A percentile compares a stretch with the other conserved stretches of the same genome.
phyloP scores from a whole-genome alignment of 2,888 invertebrate species.

The Caenorhabditis virilis region DNA sequence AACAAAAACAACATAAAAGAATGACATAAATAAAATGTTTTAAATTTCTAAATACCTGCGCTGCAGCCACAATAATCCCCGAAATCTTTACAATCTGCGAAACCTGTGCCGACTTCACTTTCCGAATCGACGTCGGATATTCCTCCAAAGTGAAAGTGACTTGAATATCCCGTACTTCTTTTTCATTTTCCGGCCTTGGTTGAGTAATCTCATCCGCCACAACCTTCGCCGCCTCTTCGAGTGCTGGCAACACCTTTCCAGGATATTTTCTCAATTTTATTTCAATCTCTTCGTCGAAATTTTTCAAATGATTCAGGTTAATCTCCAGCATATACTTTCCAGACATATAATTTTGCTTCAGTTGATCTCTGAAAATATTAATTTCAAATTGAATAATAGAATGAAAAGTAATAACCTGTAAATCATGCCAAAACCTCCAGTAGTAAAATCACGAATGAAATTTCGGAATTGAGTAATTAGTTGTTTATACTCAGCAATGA shows the following conservation, averaged over 20 bases:
- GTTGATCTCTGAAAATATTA: conserved; percentile 78
- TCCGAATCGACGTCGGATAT: conserved; percentile 57
- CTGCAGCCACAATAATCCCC: conserved; percentile 91
- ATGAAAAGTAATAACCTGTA: conserved; percentile 77
- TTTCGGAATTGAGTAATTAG: conserved; percentile 90
- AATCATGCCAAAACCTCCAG: conserved; percentile 92
- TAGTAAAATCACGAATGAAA: conserved; percentile 91
- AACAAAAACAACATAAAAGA: no score
- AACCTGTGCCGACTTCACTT: conserved; percentile 83
- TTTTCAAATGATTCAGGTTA: conserved; percentile 88
- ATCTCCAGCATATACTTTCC: conserved; percentile 87
- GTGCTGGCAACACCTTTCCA: conserved; percentile 86
- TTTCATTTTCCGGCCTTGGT: conserved; percentile 87
- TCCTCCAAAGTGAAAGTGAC: conserved; percentile 71
- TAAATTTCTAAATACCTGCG: conserved; percentile 72
- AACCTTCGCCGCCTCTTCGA: conserved; percentile 94
- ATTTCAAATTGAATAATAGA: neutral
- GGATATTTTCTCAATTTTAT: conserved; percentile 89
- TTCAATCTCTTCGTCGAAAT: conserved; percentile 85
- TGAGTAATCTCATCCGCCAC: conserved; percentile 94
- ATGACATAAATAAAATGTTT: neutral
- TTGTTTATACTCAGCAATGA: conserved; percentile 64
- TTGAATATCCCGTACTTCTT: conserved; percentile 89
- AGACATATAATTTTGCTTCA: conserved; percentile 90
- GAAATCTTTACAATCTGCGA: conserved; percentile 90